A percentile compares a stretch with the other conserved stretches of the same genome.
Conservation (phyloP, 1,140 invertebrate genomes). For the Antheraea pernyi region DNA sequence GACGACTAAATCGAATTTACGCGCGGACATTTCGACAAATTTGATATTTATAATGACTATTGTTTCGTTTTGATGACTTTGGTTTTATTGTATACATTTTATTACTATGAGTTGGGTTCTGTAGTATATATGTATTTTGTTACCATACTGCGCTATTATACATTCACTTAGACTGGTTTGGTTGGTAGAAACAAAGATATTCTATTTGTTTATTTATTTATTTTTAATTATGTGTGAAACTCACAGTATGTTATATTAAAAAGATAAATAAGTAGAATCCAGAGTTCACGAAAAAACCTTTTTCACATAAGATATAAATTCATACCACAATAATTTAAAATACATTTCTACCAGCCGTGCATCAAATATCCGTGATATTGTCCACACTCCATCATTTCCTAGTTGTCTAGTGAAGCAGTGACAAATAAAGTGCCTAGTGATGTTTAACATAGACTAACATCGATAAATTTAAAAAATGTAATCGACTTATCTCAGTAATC, state of each 20-base stretch:
- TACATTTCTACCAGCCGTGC: neutral
- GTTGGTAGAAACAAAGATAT: too few species aligned
- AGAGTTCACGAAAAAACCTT: neutral
- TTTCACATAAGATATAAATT: neutral
- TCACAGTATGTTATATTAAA: too few species aligned
- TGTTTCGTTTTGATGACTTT: constrained; percentile 49
- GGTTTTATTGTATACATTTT: constrained; percentile 16
- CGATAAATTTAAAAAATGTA: neutral
- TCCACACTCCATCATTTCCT: neutral
- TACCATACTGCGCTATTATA: neutral
- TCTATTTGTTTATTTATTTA: too few species aligned
- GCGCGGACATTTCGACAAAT: constrained; percentile 55
- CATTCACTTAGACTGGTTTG: neutral
- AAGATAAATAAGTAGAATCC: too few species aligned
- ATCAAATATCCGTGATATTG: neutral
- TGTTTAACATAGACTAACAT: neutral
- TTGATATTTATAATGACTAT: constrained; percentile 51
- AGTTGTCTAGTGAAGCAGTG: neutral
- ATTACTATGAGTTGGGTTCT: neutral
- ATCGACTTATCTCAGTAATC: neutral
- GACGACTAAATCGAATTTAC: constrained; percentile 71
- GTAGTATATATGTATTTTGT: neutral
- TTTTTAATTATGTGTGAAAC: too few species aligned
- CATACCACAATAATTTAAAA: neutral
- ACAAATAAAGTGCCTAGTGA: neutral